Percentiles rank a stretch among this genome's conserved stretches.
Conservation (phyloP, 1,140 invertebrate genomes). For the Potamilus streckersoni region DNA sequence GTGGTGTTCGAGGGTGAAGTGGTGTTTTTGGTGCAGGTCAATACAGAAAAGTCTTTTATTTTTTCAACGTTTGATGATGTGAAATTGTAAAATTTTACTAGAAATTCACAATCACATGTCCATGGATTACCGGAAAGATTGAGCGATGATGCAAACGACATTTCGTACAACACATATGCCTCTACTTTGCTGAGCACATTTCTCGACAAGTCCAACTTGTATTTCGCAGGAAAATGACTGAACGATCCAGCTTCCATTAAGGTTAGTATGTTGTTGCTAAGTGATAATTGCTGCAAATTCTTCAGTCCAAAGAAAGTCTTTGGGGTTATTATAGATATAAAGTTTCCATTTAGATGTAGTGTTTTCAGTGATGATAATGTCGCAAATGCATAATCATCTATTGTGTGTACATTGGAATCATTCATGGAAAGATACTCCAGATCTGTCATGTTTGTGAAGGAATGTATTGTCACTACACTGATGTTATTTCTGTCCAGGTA, state of each 20-base stretch:
- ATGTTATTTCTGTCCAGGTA: slow-evolving; percentile 49
- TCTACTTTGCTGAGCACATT: slow-evolving; percentile 36
- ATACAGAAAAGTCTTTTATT: slow-evolving; percentile 21
- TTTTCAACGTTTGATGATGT: slow-evolving; percentile 20
- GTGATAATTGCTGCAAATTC: slow-evolving; percentile 36
- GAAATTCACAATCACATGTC: slow-evolving; percentile 40
- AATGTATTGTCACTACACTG: slow-evolving; percentile 9
- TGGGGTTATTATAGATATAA: slow-evolving; percentile 19
- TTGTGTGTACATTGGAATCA: slow-evolving; percentile 37
- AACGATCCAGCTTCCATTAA: slow-evolving; percentile 39
- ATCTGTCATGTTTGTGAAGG: slow-evolving; percentile 35
- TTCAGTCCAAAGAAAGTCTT: slow-evolving; percentile 34
- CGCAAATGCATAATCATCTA: slow-evolving; percentile 43
- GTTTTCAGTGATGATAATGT: slow-evolving; percentile 31
- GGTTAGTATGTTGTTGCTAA: slow-evolving; percentile 42
- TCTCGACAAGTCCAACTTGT: slow-evolving; percentile 28
- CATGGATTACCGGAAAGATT: slow-evolving; percentile 43
- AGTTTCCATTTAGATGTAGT: slow-evolving; percentile 46
- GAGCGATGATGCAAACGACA: slow-evolving; percentile 10
- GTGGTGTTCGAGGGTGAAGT: not conserved
- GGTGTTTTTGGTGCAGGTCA: slow-evolving; percentile 30
- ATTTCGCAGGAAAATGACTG: slow-evolving; percentile 16
- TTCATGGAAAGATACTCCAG: slow-evolving; percentile 40
- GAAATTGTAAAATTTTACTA: slow-evolving; percentile 27
- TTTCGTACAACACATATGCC: slow-evolving; percentile 3